These are phyloP conservation scores for Keiferia lycopersicella DNA, from an alignment of 2,888 invertebrate species.

Conservation along the genomic window DNA sequence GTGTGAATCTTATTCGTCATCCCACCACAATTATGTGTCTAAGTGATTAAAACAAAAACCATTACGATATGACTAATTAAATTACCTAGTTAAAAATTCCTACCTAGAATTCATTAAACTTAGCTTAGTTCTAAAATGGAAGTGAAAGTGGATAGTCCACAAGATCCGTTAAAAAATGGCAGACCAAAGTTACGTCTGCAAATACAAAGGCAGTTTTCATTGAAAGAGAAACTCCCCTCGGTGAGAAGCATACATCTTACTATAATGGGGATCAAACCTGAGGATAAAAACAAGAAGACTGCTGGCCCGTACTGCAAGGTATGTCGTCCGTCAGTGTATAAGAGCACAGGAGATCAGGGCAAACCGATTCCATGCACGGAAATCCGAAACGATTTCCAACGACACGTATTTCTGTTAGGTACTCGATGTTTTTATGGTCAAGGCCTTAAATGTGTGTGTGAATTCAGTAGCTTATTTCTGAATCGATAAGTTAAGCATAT, in stretches of 20 bases:
- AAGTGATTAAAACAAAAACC: background rate
- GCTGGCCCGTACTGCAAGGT: slow-evolving; percentile 56
- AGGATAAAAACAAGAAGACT: slow-evolving; percentile 35
- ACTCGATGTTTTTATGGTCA: no score
- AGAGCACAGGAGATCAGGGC: no score
- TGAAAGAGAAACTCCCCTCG: background rate
- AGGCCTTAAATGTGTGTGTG: no score
- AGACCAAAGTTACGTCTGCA: background rate
- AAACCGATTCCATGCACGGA: no score
- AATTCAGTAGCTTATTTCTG: no score
- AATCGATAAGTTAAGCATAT: no score
- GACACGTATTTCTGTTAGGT: no score
- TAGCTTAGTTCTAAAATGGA: background rate
- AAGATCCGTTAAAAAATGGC: background rate
- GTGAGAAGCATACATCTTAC: slow-evolving; percentile 2
- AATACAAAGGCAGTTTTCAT: background rate
- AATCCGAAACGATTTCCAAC: no score
- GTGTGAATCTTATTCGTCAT: slow-evolving; percentile 2
- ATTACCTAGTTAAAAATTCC: background rate
- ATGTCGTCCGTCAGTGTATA: no score
- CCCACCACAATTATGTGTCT: background rate
- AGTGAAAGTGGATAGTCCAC: background rate
- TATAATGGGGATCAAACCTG: slow-evolving; percentile 6
- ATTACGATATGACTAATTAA: background rate
- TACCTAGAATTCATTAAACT: background rate